Percentiles rank a stretch among this genome's conserved stretches.
Conservation (phyloP, 1,140 invertebrate genomes). For the Lethocerus indicus region DNA sequence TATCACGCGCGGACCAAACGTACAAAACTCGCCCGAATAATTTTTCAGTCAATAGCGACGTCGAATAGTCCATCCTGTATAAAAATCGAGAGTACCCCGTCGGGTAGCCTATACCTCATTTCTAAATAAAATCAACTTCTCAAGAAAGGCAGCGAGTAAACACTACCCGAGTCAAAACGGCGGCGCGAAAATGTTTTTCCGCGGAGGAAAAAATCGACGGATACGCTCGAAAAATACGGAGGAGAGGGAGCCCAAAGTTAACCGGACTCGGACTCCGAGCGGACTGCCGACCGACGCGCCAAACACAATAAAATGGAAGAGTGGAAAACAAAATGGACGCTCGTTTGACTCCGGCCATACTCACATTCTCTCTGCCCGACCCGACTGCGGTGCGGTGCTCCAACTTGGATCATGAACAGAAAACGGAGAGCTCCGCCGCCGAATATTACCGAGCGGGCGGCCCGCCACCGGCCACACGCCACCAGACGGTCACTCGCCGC, state of each 20-base stretch:
- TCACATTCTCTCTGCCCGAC: conserved; percentile 12
- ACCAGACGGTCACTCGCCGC: too few relatives aligned
- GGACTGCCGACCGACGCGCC: too few relatives aligned
- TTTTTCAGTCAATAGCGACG: conserved; percentile 14
- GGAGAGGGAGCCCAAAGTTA: too few relatives aligned
- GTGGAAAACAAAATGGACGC: conserved; percentile 5
- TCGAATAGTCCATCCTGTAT: conserved; percentile 17
- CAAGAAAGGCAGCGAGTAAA: conserved; percentile 28
- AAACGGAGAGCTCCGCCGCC: too few relatives aligned
- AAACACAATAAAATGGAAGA: background rate
- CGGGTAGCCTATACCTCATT: conserved; percentile 19
- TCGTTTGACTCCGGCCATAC: conserved; percentile 12
- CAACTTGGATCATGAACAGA: conserved; percentile 5
- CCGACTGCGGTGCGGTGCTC: conserved; percentile 3
- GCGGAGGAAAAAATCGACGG: too few relatives aligned
- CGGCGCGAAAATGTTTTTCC: conserved; percentile 7
- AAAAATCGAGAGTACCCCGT: conserved; percentile 17
- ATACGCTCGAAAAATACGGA: too few relatives aligned
- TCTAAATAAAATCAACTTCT: conserved; percentile 24
- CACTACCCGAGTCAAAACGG: conserved; percentile 29
- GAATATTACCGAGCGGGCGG: too few relatives aligned
- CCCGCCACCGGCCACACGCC: too few relatives aligned
- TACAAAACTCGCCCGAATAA: conserved; percentile 12
- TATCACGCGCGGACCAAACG: conserved; percentile 11
- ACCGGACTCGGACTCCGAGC: too few relatives aligned